phyloP scores from a whole-genome alignment of 1,140 invertebrate species.

The Lucilia cuprina region DNA sequence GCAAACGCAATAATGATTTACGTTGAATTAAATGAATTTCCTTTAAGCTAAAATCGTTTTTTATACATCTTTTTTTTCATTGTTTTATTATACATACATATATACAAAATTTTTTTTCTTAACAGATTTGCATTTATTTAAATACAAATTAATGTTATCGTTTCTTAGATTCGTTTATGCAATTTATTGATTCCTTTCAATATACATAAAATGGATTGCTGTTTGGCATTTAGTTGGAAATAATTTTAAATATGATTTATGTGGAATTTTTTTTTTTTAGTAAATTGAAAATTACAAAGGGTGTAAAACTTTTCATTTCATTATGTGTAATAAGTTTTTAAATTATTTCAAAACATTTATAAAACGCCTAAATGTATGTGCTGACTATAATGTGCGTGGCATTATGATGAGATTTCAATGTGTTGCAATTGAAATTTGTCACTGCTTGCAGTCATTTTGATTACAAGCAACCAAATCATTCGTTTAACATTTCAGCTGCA shows the following conservation, averaged over 20 bases:
- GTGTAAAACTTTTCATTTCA: no score
- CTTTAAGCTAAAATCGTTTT: background rate
- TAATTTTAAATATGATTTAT: no score
- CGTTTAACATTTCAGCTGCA: background rate
- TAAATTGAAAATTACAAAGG: no score
- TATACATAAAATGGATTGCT: background rate
- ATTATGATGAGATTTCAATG: no score
- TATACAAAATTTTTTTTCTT: no score
- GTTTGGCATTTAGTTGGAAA: no score
- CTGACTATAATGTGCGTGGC: no score
- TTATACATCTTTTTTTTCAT: background rate
- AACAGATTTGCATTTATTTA: background rate
- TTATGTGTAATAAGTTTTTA: no score
- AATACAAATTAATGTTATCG: background rate
- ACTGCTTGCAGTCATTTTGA: background rate
- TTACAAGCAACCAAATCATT: background rate
- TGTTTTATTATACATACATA: background rate
- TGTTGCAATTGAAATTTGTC: background rate
- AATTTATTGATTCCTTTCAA: background rate
- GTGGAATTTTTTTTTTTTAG: no score
- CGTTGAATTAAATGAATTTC: background rate
- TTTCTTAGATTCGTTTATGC: background rate
- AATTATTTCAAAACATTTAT: no score
- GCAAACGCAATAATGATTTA: background rate
- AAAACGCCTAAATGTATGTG: no score